Base-by-base conservation (phyloP, 2,113 vertebrate species). In the Phyllostomus hastatus region DNA sequence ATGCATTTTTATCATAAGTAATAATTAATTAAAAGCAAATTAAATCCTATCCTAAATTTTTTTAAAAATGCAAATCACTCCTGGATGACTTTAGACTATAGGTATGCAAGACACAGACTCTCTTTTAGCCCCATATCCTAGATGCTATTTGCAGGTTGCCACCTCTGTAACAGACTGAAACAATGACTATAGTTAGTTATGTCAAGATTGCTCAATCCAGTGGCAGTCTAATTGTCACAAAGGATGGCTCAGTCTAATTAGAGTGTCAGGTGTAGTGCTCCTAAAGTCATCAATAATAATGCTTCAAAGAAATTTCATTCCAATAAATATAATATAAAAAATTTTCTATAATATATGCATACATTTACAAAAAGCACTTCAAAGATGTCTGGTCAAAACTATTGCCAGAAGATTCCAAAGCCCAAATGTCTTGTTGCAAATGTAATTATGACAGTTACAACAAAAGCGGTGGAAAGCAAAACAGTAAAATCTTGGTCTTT, bases 391-490 rank as follows among this genome's bases (percentile, higher is more conserved):
- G 48, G 94, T 87, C 88, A 91, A 97, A 98, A 97, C 86, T 78
- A 94, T 91, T 95, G 70, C 91, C 46, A 98, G 88, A 90, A 97
- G 94, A 91, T 72, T 89, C 92, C 50, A 10, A 76, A 85, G 66
- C 79, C 76, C 87, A 67, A 66, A 67, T 61, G 79, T 94, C 97
- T 91, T 95, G 93, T 96, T 97, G 88, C 96, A 96, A 86, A 91
- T 97, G 33, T 52, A 97, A 96, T 93, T 73, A 89, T 28, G 50
- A 79, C 75, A 97, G 73, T 1, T 10, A 89, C 85, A 72, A 94
- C 83, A 96, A 98, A 97, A 98, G 97, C 94, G 97, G 48, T 92
- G 94, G 91, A 97, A 94, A 87, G 91, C 82, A 83, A 96, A 48
- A 97, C 92, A 97, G 61, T n/a, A 82, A 88, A 75, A 72, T 91